Percentiles rank a stretch among this genome's conserved stretches.
phyloP scores from a whole-genome alignment of 1,140 invertebrate species.

The Aphis gossypii region DNA sequence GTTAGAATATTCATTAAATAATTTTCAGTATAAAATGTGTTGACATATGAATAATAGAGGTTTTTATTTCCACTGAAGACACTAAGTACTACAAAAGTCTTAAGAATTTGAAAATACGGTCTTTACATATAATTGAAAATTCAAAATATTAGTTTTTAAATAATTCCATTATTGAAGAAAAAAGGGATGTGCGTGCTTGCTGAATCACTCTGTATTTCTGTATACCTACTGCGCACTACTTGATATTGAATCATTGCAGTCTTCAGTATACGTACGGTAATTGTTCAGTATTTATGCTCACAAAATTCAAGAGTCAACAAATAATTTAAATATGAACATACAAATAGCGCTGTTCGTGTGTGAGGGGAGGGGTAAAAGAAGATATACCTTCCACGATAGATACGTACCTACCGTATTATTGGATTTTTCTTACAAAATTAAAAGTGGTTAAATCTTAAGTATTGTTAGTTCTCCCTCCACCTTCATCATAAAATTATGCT shows the following conservation, averaged over 20 bases:
- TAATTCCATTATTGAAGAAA: too few species aligned
- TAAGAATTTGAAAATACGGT: too few species aligned
- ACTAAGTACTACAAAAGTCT: too few species aligned
- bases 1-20: too few species aligned
- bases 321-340: slow-evolving; percentile 6
- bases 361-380: too few species aligned
- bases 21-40: too few species aligned
- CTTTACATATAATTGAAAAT: too few species aligned
- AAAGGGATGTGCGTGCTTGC: too few species aligned
- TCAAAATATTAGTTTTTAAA: too few species aligned
- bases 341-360: neutral
- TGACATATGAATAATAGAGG: too few species aligned
- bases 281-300: neutral
- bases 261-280: neutral
- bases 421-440: neutral
- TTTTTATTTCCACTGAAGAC: too few species aligned
- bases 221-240: neutral
- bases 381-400: neutral
- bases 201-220: too few species aligned
- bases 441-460: neutral
- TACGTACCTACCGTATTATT: neutral
- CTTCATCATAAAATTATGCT: neutral
- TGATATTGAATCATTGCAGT: neutral
- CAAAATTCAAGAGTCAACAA: neutral
- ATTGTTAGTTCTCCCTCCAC: neutral